Percentiles rank a stretch among this genome's conserved stretches.
These are phyloP conservation scores for Calliphora vicina DNA, from an alignment of 1,140 invertebrate species.

Conservation along the genomic window DNA sequence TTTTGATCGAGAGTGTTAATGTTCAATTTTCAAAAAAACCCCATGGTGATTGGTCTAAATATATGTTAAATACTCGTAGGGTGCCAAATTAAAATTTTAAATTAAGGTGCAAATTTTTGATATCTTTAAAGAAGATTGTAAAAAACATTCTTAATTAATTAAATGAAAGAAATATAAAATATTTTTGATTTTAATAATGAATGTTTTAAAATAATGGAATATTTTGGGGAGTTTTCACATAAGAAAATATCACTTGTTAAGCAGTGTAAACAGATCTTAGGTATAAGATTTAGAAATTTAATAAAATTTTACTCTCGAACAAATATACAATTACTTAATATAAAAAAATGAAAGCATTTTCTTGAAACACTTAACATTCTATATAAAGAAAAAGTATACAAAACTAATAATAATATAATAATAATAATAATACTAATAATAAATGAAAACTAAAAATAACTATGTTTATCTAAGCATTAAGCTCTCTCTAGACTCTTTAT, in stretches of 20 bases:
- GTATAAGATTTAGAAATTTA: background rate
- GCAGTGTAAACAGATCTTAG: background rate
- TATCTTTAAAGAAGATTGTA: too few relatives aligned
- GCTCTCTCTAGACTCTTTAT: slow-evolving; percentile 6
- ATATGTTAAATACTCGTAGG: background rate
- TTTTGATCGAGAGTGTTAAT: background rate
- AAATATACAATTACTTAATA: too few relatives aligned
- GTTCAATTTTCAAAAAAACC: background rate
- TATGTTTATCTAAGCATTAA: background rate
- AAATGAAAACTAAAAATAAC: too few relatives aligned
- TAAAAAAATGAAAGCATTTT: slow-evolving; percentile 7
- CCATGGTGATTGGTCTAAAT: background rate
- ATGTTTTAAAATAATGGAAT: background rate
- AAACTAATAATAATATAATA: too few relatives aligned
- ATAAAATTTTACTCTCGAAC: background rate
- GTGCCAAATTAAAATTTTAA: background rate
- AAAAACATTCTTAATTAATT: too few relatives aligned
- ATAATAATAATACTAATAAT: too few relatives aligned
- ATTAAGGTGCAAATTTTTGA: background rate
- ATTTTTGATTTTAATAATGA: too few relatives aligned
- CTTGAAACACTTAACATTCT: background rate
- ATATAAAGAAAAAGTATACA: background rate
- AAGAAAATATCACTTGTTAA: background rate
- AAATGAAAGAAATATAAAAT: too few relatives aligned
- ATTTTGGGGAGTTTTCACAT: background rate